These are phyloP conservation scores for Batillaria attramentaria DNA, from an alignment of 1,140 invertebrate genomes.

Conservation along the genomic window DNA sequence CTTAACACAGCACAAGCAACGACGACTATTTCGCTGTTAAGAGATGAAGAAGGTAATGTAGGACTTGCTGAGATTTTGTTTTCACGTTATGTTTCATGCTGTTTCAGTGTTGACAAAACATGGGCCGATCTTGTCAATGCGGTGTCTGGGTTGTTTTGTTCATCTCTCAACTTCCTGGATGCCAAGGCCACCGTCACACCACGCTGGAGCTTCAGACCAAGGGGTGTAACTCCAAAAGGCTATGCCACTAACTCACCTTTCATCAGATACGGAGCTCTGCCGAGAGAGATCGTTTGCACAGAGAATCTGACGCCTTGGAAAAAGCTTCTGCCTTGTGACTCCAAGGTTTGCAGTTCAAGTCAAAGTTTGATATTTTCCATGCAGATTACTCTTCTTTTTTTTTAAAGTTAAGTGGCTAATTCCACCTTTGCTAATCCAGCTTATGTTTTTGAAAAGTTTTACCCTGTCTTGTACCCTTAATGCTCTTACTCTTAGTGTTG, in stretches of 20 bases:
- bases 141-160: slow-evolving; percentile 94
- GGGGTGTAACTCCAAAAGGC: slow-evolving; percentile 76
- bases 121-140: slow-evolving; percentile 92
- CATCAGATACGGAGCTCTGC: slow-evolving; percentile 88
- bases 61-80: neutral
- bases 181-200: slow-evolving; percentile 89
- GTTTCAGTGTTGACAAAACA: slow-evolving; percentile 79
- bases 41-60: neutral
- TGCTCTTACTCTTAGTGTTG: no score
- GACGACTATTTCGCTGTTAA: no score
- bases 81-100: neutral
- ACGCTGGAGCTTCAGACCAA: slow-evolving; percentile 85
- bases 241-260: slow-evolving; percentile 58
- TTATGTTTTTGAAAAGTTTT: no score
- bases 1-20: no score
- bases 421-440: no score
- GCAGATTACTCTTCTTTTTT: no score
- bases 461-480: no score
- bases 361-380: no score
- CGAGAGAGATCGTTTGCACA: slow-evolving; percentile 96
- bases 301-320: slow-evolving; percentile 99
- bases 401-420: no score
- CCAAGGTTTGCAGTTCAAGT: no score
- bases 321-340: slow-evolving; percentile 90
- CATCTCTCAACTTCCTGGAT: slow-evolving; percentile 96